Conservation (phyloP, 2,113 vertebrate genomes). For the Daphoenositta chrysoptera region DNA sequence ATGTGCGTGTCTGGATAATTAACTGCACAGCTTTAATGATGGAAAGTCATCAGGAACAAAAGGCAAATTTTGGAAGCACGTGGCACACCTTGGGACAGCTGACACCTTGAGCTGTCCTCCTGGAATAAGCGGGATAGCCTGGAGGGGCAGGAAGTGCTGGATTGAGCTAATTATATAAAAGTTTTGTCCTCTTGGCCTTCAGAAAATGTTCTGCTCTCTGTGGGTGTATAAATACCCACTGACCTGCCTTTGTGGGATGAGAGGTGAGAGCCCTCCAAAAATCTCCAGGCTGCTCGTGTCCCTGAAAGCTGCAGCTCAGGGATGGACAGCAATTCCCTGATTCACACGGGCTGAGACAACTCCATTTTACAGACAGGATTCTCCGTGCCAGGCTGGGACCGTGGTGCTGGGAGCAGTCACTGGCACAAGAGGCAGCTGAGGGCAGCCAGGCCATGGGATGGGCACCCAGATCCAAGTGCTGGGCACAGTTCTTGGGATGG, state of each 20-base stretch:
- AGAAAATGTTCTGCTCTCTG: neutral
- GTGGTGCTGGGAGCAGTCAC: rapidly evolving
- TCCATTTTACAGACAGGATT: neutral
- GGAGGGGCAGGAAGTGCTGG: neutral
- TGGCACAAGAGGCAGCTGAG: neutral
- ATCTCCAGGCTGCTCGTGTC: neutral
- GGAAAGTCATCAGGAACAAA: neutral
- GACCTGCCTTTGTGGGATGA: neutral
- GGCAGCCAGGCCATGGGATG: neutral
- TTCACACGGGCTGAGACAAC: rapidly evolving
- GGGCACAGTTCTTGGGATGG: neutral
- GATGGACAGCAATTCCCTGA: neutral
- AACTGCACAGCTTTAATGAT: neutral
- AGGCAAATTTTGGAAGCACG: neutral
- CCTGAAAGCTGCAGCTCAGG: neutral
- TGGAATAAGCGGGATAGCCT: neutral
- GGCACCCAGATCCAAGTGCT: neutral
- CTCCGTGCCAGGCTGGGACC: neutral
- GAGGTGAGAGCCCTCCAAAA: neutral
- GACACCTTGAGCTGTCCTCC: slow-evolving; percentile 2
- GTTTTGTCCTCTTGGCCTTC: neutral
- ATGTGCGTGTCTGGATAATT: neutral
- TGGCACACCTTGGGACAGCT: neutral
- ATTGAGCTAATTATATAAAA: neutral
- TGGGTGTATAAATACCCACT: neutral